Conservation (phyloP, 1,140 invertebrate genomes). For the Andrena cerasifolii region DNA sequence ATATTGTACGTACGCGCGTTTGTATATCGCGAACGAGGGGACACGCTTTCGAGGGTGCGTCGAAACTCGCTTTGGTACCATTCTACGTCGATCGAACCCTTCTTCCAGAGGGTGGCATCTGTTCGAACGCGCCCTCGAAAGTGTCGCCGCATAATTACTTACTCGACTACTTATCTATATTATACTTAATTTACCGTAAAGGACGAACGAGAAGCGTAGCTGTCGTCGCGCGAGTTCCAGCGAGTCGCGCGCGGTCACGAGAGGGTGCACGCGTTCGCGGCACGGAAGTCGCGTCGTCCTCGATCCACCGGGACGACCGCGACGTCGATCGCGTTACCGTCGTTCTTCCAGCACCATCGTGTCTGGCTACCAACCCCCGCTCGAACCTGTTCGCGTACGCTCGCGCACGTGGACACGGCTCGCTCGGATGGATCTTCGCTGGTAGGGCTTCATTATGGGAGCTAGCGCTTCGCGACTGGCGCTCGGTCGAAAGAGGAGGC, state of each 20-base stretch:
- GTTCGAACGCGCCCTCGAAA: slow-evolving; percentile 19
- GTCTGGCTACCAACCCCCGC: neutral
- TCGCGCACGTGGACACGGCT: neutral
- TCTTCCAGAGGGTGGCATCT: neutral
- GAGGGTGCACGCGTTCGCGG: no score
- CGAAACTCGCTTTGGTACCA: neutral
- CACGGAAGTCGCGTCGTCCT: no score
- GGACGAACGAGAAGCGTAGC: slow-evolving; percentile 39
- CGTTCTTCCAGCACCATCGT: neutral
- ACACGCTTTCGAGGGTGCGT: slow-evolving; percentile 40
- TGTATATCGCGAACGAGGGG: slow-evolving; percentile 68
- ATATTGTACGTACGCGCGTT: slow-evolving; percentile 68
- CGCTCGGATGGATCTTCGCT: neutral
- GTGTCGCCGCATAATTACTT: slow-evolving; percentile 65
- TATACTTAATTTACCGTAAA: slow-evolving; percentile 72
- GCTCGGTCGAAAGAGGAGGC: neutral
- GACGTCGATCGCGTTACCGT: neutral
- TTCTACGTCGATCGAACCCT: neutral
- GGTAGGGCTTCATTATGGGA: neutral
- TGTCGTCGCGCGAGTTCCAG: neutral
- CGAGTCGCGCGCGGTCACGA: no score
- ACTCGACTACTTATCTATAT: slow-evolving; percentile 70
- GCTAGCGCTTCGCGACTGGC: neutral
- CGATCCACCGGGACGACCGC: neutral
- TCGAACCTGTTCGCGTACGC: slow-evolving; percentile 15